A percentile compares a stretch with the other conserved stretches of the same genome.
Conservation (phyloP, 2,113 vertebrate genomes). For the Anoura caudifer region DNA sequence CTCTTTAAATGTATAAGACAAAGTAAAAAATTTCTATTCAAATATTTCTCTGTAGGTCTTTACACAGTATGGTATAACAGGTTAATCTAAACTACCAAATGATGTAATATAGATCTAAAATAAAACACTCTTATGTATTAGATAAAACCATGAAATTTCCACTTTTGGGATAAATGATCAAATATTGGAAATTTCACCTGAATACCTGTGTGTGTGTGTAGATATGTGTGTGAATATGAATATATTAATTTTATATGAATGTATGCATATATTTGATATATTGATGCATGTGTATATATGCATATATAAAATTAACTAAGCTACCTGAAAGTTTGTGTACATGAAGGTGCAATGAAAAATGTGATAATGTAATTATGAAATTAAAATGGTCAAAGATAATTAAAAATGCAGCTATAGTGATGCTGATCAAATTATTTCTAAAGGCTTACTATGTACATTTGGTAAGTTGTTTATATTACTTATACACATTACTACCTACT, state of each 20-base stretch:
- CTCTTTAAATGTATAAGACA: constrained; percentile 19
- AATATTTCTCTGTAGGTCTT: background rate
- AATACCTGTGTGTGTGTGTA: background rate
- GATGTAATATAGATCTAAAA: background rate
- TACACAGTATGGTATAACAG: background rate
- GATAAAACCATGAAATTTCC: background rate
- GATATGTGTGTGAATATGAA: background rate
- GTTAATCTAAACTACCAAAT: background rate
- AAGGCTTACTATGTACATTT: background rate
- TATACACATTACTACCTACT: background rate
- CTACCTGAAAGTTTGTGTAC: background rate
- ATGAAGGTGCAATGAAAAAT: background rate
- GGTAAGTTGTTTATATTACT: background rate
- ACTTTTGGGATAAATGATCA: background rate
- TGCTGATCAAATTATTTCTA: background rate
- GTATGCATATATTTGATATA: background rate
- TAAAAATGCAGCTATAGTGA: background rate
- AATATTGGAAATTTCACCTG: background rate
- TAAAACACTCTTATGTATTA: background rate
- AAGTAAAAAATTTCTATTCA: background rate
- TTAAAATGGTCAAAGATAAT: background rate
- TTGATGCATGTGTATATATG: background rate
- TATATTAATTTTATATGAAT: background rate
- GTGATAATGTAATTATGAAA: background rate
- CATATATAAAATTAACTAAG: background rate